Evolutionary conservation across 1,140 invertebrate species (phyloP), one percentile per base, ranked within the genome.

Genomic region (Magallana angulata): DNA sequence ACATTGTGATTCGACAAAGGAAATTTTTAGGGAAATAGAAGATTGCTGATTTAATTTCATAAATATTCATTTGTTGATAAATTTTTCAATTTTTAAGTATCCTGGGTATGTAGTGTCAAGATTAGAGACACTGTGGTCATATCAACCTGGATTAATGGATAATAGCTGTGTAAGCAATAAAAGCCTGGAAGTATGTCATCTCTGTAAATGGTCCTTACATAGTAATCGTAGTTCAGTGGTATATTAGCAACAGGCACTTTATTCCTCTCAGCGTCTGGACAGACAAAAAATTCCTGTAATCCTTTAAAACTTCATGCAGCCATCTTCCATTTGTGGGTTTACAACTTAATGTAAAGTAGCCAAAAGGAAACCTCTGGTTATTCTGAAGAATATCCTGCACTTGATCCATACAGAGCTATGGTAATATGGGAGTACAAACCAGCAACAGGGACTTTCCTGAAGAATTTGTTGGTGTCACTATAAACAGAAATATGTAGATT

Each of bases 71-170:
- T 48, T 48, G 36, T 48, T 76, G 68, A 76, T 76, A 24, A 71
- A 76, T 24, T 7, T 30, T 76, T 76, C 68, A 71, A 30, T 48
- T 76, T 76, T 76, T 11, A 62, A 16, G 18, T 24, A 76, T 30
- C 24, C 36, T 48, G 36, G 36, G 5, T 24, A 12, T 30, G 68
- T 30, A 76, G 24, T 18, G 1, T 76, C 8, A 76, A 64, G 68
- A 76, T 76, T 76, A 76, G 24, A 14, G 68, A 76, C 18, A 11
- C 68, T 12, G 7, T 1, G 24, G 68, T 11, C 12, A 3, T 76
- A 76, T 76, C 36, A 30, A 48, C 68, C 18, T 76, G 68, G 68
- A 36, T 76, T 76, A 76, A 36, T 76, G 68, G 36, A 76, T 76
- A 30, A 76, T 76, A 30, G 68, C 36, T 48, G 36, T 48, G 36